phyloP scores from a whole-genome alignment of 1,140 invertebrate species.

The Cydia strobilella region DNA sequence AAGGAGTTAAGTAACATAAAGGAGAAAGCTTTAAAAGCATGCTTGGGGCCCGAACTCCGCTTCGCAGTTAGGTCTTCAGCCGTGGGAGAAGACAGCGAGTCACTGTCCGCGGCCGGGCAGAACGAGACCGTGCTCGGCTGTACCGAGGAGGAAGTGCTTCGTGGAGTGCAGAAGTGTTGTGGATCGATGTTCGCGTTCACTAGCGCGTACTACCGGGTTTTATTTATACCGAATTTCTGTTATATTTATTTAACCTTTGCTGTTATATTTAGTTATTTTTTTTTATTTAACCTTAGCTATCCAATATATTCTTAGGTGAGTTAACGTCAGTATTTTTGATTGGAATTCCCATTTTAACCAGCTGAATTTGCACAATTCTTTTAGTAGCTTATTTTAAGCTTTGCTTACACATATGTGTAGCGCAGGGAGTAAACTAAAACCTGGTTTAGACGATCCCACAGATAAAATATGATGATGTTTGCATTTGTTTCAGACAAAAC shows the following conservation, averaged over 20 bases:
- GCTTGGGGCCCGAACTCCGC: conserved; percentile 53
- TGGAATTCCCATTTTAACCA: no score
- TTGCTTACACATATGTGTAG: no score
- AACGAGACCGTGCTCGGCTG: conserved; percentile 89
- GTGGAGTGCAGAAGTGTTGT: conserved; percentile 86
- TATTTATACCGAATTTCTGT: neutral
- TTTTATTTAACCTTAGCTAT: no score
- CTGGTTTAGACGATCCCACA: neutral
- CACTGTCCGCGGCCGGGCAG: conserved; percentile 91
- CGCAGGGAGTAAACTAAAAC: no score
- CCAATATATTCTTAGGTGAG: no score
- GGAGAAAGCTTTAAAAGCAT: conserved; percentile 47
- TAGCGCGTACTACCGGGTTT: conserved; percentile 85
- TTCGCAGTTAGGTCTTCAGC: conserved; percentile 82
- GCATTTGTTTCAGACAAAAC: conserved; percentile 56
- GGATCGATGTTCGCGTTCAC: conserved; percentile 88
- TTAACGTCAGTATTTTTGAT: no score
- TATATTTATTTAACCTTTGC: no score
- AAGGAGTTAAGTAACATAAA: conserved; percentile 55
- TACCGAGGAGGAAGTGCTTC: conserved; percentile 78
- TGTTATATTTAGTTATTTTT: no score
- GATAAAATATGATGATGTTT: neutral
- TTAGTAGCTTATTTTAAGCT: no score
- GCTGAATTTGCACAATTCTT: no score
- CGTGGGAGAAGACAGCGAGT: conserved; percentile 88